These are phyloP conservation scores for Hyaena hyaena DNA, from an alignment of 2,113 vertebrate genomes.

Conservation along the genomic window DNA sequence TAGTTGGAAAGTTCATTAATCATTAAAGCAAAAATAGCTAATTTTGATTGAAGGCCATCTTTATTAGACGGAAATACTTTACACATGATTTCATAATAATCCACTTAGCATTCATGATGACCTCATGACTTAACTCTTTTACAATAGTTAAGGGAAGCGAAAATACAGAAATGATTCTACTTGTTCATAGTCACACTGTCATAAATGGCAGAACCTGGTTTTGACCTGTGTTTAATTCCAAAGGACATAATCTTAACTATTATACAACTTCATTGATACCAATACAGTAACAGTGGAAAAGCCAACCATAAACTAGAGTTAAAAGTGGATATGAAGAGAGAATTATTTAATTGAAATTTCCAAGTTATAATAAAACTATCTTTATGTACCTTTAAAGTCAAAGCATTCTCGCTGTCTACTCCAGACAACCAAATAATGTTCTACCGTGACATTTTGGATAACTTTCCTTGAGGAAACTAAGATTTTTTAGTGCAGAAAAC, in stretches of 20 bases:
- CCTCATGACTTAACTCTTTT: not conserved
- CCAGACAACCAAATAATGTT: not conserved
- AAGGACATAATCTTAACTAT: not conserved
- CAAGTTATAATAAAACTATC: not conserved
- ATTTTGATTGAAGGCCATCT: not conserved
- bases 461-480: not conserved
- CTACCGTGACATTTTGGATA: not conserved
- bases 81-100: not conserved
- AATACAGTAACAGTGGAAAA: not conserved
- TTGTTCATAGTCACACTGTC: not conserved
- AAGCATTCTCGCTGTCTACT: not conserved
- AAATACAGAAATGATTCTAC: not conserved
- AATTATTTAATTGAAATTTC: not conserved
- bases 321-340: not conserved
- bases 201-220: not conserved
- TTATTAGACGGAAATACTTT: not conserved
- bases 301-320: not conserved
- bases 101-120: not conserved
- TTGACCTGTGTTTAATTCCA: not conserved
- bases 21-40: slow-evolving; percentile 16
- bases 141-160: not conserved
- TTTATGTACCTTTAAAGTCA: not conserved
- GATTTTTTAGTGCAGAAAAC: not conserved
- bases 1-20: not conserved
- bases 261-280: not conserved